Evolutionary conservation across 2,113 vertebrate species (phyloP).

Genomic region (Pteropus alecto): DNA sequence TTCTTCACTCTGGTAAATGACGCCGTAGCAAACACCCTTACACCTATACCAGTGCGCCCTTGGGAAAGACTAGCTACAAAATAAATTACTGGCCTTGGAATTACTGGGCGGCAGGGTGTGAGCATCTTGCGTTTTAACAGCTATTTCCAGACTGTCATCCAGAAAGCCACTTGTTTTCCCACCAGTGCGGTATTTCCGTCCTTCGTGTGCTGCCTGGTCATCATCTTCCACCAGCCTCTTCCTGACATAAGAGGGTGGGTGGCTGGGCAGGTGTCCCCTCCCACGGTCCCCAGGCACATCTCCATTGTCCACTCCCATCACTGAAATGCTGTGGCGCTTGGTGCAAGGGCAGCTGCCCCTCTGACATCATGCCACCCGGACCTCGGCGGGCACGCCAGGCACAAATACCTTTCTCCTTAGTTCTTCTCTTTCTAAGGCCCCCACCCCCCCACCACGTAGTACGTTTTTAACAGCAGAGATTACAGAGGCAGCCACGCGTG

Average conservation of each 20-base stretch:
- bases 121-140: neutral
- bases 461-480: neutral
- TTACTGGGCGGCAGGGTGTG: neutral
- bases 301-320: neutral
- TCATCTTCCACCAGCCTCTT: too few relatives aligned
- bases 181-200: too few relatives aligned
- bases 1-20: neutral
- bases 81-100: neutral
- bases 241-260: neutral
- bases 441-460: neutral
- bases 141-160: neutral
- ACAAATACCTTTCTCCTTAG: neutral
- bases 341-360: neutral
- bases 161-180: neutral
- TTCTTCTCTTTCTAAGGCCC: neutral
- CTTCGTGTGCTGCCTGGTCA: fast-evolving
- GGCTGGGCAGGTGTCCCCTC: neutral
- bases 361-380: neutral
- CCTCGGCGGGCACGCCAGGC: fast-evolving
- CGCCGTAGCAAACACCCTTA: neutral
- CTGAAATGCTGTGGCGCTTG: neutral
- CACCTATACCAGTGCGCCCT: neutral
- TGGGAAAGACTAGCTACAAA: neutral
- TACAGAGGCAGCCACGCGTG: neutral
- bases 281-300: neutral